Percentiles rank a stretch among this genome's conserved stretches.
Evolutionary conservation across 2,888 invertebrate genomes (phyloP).

Genomic region (Saturnia pavonia): DNA sequence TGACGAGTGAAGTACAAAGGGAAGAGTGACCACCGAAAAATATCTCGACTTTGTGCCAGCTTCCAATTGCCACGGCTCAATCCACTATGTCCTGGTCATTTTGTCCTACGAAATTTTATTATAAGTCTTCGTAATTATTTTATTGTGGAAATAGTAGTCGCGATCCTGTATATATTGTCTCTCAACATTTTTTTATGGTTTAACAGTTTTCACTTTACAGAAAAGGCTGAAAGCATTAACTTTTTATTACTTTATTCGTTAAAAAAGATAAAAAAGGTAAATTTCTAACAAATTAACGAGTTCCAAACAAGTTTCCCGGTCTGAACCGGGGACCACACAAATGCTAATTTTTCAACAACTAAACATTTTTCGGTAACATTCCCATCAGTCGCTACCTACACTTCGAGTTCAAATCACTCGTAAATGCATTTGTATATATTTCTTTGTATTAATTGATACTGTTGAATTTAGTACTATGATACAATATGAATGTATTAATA

Average conservation of each 20-base stretch:
- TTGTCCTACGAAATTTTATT: no score
- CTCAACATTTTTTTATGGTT: no score
- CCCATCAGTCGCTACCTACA: conserved; percentile 41
- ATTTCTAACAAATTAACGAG: conserved; percentile 49
- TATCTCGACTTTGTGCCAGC: no score
- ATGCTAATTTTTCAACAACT: conserved; percentile 66
- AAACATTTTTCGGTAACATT: conserved; percentile 63
- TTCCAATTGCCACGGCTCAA: no score
- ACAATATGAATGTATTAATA: no score
- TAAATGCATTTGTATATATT: background rate
- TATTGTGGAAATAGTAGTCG: no score
- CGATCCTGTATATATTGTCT: no score
- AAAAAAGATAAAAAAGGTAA: conserved; percentile 40
- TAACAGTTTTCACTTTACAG: background rate
- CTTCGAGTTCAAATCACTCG: conserved; percentile 19
- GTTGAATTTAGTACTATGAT: background rate
- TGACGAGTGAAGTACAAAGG: no score
- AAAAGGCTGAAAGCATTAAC: background rate
- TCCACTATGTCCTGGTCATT: no score
- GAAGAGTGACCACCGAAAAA: no score
- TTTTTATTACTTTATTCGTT: conserved; percentile 39
- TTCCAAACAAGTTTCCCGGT: conserved; percentile 32
- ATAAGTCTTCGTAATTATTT: no score
- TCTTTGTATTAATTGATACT: background rate
- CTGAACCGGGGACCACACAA: conserved; percentile 46